phyloP scores from a whole-genome alignment of 2,797 vertebrate genomes.

The Pygocentrus nattereri region DNA sequence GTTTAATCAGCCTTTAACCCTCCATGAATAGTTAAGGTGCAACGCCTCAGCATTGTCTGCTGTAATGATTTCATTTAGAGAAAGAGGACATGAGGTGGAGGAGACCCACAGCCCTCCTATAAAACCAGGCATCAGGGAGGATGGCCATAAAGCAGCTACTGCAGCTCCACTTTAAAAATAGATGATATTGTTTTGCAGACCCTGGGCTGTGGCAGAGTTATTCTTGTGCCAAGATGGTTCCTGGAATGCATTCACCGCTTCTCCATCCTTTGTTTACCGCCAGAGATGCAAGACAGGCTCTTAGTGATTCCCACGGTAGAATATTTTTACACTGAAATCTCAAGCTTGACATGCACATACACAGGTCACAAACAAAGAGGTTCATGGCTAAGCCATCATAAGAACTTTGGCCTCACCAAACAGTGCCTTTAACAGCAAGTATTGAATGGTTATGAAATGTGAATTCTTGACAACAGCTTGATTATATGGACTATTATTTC shows the following conservation, averaged over 20 bases:
- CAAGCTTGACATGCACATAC: not conserved
- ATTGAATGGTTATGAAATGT: not conserved
- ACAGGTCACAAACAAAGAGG: not conserved
- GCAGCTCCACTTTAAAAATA: constrained; percentile 53
- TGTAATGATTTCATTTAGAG: constrained; percentile 52
- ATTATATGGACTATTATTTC: not conserved
- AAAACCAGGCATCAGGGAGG: constrained; percentile 40
- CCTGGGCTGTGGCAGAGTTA: constrained; percentile 24
- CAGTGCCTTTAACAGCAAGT: not conserved
- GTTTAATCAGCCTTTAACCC: constrained; percentile 51
- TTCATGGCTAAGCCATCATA: not conserved
- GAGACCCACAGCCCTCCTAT: constrained; percentile 47
- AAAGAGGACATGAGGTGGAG: constrained; percentile 44
- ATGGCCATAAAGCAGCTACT: constrained; percentile 48
- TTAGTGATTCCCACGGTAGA: not conserved
- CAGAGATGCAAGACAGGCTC: not conserved
- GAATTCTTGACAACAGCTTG: not conserved
- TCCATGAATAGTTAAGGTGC: constrained; percentile 48
- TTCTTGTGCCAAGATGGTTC: constrained; percentile 35
- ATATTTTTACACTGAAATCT: not conserved
- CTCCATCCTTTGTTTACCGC: constrained; percentile 20
- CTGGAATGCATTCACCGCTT: constrained; percentile 26
- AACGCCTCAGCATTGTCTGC: constrained; percentile 46
- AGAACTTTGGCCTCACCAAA: not conserved
- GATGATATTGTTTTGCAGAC: constrained; percentile 52